phyloP scores from a whole-genome alignment of 2,113 vertebrate genomes.

The Echinops telfairi region DNA sequence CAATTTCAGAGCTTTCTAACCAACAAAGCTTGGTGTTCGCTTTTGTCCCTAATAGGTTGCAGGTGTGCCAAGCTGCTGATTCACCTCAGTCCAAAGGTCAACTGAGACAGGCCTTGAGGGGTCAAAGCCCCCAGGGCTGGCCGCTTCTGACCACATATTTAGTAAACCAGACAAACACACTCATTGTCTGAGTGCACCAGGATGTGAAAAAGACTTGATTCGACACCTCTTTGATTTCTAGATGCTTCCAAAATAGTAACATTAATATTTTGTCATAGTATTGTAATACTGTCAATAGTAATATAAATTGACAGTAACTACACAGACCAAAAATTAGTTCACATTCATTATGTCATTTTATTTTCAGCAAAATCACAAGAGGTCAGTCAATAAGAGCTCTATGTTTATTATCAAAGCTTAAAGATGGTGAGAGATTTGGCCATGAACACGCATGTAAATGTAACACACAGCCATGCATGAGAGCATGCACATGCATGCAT shows the following conservation, averaged over 20 bases:
- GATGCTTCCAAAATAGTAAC: neutral
- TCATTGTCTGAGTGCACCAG: neutral
- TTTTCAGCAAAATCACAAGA: slow-evolving; percentile 39
- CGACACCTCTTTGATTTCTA: neutral
- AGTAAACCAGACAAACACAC: neutral
- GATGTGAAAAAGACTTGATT: neutral
- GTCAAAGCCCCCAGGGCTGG: neutral
- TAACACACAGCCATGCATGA: neutral
- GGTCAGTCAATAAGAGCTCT: neutral
- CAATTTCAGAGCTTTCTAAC: slow-evolving; percentile 27
- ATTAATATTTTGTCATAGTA: too few species aligned
- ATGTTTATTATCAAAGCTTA: neutral
- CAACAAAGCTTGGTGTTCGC: neutral
- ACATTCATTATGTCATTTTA: neutral
- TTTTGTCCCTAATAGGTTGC: neutral
- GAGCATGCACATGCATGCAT: too few species aligned
- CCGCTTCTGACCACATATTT: neutral
- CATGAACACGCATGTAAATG: neutral
- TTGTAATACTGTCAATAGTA: too few species aligned
- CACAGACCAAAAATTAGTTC: slow-evolving; percentile 1
- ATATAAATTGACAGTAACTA: neutral
- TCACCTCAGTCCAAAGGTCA: slow-evolving; percentile 10
- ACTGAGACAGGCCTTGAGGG: too few species aligned
- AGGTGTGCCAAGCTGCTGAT: neutral
- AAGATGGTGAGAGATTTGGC: neutral